Base-by-base conservation (phyloP, 2,888 invertebrate species). In the Pecten maximus region DNA sequence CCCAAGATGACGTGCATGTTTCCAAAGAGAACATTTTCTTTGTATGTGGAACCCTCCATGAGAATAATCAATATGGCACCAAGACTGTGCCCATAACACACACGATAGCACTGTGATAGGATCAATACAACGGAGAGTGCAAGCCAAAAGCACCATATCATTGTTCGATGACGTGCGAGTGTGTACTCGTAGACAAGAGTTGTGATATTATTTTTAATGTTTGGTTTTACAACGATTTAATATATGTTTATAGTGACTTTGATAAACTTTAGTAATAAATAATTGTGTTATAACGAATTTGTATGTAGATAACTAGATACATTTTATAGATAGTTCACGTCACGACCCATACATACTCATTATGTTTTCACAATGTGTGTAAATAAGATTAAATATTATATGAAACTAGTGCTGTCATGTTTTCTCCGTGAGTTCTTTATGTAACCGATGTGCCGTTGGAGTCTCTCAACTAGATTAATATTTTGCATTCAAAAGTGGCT, bases 151-250 rank as follows among this genome's bases (percentile, higher is more conserved):
- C 54, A 48, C 16, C n/a, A n/a, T n/a, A n/a, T n/a, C 35, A 19
- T 0, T 35, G 35, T 74, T 74, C 74, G 10, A 28, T 35, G 74
- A 74, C 35, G 23, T 74, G 74, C 23, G 74, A 35, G 74, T 28
- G 74, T 74, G 74, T 74, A 74, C 2, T 28, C 3, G 74, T 74
- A 74, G 74, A 28, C 28, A 74, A 74, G 19, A 74, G 3, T 74
- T 74, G 74, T 35, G 74, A 74, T 74, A 74, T 74, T 12, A 74
- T 35, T 44, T 44, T 74, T 28, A 74, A 74, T 35, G 28, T 74
- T 74, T 28, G 28, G n/a, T 74, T 74, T 74, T 74, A 74, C 74
- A 74, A 74, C 74, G 74, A 74, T 74, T 28, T 35, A 44, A 44
- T 74, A 35, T 0, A 35, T 74, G 28, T 54, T 74, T 74, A 28